Evolutionary conservation across 2,888 invertebrate species (phyloP).

Genomic region (Hymenopus coronatus): DNA sequence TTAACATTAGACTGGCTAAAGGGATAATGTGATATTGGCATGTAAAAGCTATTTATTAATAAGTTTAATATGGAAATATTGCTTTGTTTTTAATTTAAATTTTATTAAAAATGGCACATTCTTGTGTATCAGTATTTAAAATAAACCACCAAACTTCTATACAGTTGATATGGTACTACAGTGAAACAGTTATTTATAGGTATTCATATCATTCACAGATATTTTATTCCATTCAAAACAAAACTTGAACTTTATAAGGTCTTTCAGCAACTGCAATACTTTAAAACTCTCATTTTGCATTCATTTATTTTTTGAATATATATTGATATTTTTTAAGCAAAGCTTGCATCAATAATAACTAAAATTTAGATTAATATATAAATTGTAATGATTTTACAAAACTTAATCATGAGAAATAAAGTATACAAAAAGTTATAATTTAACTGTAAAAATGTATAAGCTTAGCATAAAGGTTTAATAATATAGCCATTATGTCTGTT

Average conservation of each 20-base stretch:
- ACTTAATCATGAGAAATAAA: no score
- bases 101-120: background rate
- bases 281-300: background rate
- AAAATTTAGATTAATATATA: no score
- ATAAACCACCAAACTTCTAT: background rate
- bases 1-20: background rate
- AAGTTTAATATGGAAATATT: background rate
- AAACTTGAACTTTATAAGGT: background rate
- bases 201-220: background rate
- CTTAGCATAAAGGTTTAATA: no score
- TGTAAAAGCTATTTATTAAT: background rate
- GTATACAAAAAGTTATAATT: no score
- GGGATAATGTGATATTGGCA: background rate
- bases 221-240: background rate
- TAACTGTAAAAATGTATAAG: no score
- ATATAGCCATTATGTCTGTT: no score
- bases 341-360: no score
- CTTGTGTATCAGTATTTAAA: background rate
- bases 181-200: background rate
- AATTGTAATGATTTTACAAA: no score
- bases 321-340: no score
- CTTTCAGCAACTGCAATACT: background rate
- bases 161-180: background rate
- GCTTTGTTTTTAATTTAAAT: background rate
- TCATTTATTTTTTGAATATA: no score